A percentile compares a stretch with the other conserved stretches of the same genome.
Conservation (phyloP, 2,113 vertebrate genomes). For the Riparia riparia region DNA sequence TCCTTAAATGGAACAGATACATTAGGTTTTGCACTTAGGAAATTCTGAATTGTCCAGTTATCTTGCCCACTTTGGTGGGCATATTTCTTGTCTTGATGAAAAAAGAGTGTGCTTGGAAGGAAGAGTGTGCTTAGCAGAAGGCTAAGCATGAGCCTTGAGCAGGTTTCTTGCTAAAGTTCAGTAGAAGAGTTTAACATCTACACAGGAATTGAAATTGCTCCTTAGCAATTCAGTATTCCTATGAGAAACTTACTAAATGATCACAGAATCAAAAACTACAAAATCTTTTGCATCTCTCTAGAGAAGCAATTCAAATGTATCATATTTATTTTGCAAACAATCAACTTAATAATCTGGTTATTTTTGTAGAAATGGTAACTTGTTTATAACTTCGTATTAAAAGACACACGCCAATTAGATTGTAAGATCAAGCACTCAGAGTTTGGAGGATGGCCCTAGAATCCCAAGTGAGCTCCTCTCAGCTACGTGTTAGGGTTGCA, state of each 20-base stretch:
- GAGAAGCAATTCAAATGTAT: conserved; percentile 18
- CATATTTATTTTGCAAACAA: conserved; percentile 5
- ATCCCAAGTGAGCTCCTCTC: not conserved
- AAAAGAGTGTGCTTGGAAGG: conserved; percentile 4
- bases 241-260: not conserved
- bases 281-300: conserved; percentile 12
- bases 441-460: not conserved
- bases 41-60: conserved; percentile 8
- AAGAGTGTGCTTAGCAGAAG: too few relatives aligned
- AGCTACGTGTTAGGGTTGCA: not conserved
- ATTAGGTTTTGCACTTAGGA: conserved; percentile 30
- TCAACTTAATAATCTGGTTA: not conserved
- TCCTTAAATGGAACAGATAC: conserved; percentile 34
- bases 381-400: not conserved
- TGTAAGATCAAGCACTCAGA: not conserved
- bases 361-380: not conserved
- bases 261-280: conserved; percentile 1
- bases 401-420: not conserved
- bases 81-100: conserved; percentile 46
- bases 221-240: not conserved
- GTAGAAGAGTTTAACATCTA: conserved; percentile 1
- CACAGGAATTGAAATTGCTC: not conserved
- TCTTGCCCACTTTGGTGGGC: conserved; percentile 32
- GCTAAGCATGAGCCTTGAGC: conserved; percentile 12
- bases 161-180: conserved; percentile 32